These are phyloP conservation scores for Mastacembelus armatus DNA, from an alignment of 2,797 vertebrate genomes.

Conservation along the genomic window DNA sequence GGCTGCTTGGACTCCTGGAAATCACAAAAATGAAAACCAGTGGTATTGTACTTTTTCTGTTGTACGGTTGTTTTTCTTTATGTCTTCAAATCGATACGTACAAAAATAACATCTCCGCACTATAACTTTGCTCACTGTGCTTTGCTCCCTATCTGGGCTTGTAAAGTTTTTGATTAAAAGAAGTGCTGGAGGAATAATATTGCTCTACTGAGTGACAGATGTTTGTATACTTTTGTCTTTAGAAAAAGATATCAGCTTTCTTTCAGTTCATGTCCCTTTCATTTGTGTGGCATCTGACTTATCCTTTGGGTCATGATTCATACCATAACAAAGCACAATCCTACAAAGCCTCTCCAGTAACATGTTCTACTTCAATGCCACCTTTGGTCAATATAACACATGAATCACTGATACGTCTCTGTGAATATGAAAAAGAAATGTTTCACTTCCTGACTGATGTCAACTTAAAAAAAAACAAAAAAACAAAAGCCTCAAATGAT, in stretches of 20 bases:
- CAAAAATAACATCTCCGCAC: slow-evolving; percentile 25
- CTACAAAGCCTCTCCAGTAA: slow-evolving; percentile 27
- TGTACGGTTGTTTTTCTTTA: slow-evolving; percentile 42
- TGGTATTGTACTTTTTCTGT: neutral
- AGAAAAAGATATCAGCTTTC: slow-evolving; percentile 34
- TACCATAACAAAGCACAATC: slow-evolving; percentile 33
- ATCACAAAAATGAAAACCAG: slow-evolving; percentile 42
- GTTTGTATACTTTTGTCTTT: slow-evolving; percentile 44
- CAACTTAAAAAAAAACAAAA: too few species aligned
- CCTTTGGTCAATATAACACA: slow-evolving; percentile 21
- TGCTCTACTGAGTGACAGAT: slow-evolving; percentile 33
- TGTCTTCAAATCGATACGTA: slow-evolving; percentile 32
- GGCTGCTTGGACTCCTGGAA: slow-evolving; percentile 33
- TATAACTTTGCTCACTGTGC: slow-evolving; percentile 20
- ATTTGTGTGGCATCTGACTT: slow-evolving; percentile 31
- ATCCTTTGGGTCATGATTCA: slow-evolving; percentile 37
- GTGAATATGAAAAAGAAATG: slow-evolving; percentile 12
- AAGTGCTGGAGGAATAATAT: slow-evolving; percentile 30
- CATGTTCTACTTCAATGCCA: slow-evolving; percentile 17
- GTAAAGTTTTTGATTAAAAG: slow-evolving; percentile 40
- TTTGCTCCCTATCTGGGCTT: slow-evolving; percentile 26
- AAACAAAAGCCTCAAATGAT: slow-evolving; percentile 40
- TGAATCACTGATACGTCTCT: slow-evolving; percentile 4
- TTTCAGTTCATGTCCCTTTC: slow-evolving; percentile 22
- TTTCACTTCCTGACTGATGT: slow-evolving; percentile 25